Evolutionary conservation across 1,140 invertebrate species (phyloP).

Genomic region (Heterodera carotae): DNA sequence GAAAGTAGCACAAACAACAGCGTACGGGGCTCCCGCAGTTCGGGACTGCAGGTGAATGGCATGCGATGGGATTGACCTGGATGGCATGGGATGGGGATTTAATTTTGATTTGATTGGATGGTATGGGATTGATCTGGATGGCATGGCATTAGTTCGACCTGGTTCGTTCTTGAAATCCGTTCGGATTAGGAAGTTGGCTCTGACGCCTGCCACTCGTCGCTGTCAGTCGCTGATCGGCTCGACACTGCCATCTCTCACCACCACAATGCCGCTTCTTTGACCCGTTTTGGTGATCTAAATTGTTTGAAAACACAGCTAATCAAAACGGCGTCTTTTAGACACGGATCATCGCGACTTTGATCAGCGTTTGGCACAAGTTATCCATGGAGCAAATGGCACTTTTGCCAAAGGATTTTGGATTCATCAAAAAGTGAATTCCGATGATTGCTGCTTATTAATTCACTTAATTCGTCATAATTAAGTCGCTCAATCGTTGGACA

Average conservation of each 20-base stretch:
- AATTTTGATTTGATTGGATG: too few relatives aligned
- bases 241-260: constrained; percentile 65
- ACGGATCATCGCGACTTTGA: constrained; percentile 65
- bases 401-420: constrained; percentile 75
- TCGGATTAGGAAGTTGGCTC: constrained; percentile 52
- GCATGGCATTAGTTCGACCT: too few relatives aligned
- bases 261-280: constrained; percentile 64
- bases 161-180: not conserved
- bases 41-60: constrained; percentile 45
- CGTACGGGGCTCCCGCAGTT: constrained; percentile 55
- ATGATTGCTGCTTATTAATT: not conserved
- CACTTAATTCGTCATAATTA: not conserved
- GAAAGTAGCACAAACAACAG: constrained; percentile 57
- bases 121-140: too few relatives aligned
- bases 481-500: constrained; percentile 77
- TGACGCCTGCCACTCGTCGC: constrained; percentile 37
- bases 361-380: constrained; percentile 59
- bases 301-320: not conserved
- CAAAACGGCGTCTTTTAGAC: constrained; percentile 28
- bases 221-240: constrained; percentile 55
- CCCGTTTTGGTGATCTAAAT: constrained; percentile 44
- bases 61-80: too few relatives aligned
- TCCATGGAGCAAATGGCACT: constrained; percentile 45
- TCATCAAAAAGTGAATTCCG: constrained; percentile 75
- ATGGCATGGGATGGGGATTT: too few relatives aligned